Evolutionary conservation across 2,113 vertebrate genomes (phyloP), one percentile per base, ranked within the genome.

Genomic region (Hipposideros armiger): DNA sequence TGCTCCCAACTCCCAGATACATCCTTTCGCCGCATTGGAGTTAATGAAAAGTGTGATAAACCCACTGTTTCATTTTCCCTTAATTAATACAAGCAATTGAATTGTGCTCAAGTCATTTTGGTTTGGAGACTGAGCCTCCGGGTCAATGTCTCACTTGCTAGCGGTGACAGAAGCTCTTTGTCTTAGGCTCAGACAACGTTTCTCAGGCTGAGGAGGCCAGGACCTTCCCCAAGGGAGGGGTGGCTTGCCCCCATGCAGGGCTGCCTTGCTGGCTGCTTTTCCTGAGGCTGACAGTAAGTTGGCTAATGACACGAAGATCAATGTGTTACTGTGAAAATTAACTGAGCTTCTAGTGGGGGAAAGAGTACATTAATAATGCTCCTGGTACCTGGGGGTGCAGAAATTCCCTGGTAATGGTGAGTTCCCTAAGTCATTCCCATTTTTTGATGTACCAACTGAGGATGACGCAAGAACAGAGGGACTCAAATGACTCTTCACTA

Each of bases 21-120:
- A 32, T 83, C 32, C 74, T 47, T 69, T 94, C 17, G 0, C 77
- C n/a, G 56, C 67, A 22, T 4, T 83, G 52, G 62, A 97, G 70
- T 91, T 97, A 97, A 97, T 97, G 96, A 92, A 96, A 96, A 96
- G 42, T 93, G 87, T 82, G 90, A 97, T 96, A 97, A 97, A 94
- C 69, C 69, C 66, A 84, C 70, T 45, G 62, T 96, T 96, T 95
- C 91, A 76, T 95, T 97, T 91, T 91, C 87, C 78, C 64, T 92
- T 97, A 96, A 97, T 98, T 97, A 97, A 97, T 93, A 77, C 66
- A 84, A 96, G 87, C 64, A 62, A 96, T 69, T 96, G 95, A 95
- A 89, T 77, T 96, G 94, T 92, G 70, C 83, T 91, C 40, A 96
- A 92, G 81, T 97, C 92, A 96, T 92, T 97, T 90, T 77, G 84